Conservation (phyloP, 2,797 vertebrate genomes). For the Falco columbarius region DNA sequence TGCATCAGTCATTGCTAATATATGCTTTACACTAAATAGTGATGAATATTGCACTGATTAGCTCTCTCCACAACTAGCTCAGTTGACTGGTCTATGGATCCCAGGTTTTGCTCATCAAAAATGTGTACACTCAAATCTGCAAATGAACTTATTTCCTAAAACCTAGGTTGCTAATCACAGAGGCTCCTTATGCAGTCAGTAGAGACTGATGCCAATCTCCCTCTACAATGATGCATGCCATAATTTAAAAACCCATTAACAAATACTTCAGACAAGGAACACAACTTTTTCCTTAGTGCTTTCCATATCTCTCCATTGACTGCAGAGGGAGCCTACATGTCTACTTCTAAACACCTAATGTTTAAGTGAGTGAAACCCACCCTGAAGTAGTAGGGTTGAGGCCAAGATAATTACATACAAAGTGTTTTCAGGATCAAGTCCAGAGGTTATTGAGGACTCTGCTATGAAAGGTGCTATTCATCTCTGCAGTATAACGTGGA, state of each 20-base stretch:
- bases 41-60: neutral
- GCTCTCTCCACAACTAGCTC: neutral
- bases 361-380: slow-evolving; percentile 56
- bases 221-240: neutral
- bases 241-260: neutral
- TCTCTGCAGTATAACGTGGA: slow-evolving; percentile 28
- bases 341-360: slow-evolving; percentile 1
- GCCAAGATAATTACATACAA: slow-evolving; percentile 60
- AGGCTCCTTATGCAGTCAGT: neutral
- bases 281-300: neutral
- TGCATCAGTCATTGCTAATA: neutral
- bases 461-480: slow-evolving; percentile 61
- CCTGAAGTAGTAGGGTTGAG: slow-evolving; percentile 42
- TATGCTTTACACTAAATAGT: neutral
- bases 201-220: neutral
- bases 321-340: slow-evolving; percentile 64
- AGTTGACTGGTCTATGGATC: neutral
- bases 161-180: fast-evolving
- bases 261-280: neutral
- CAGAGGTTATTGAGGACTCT: slow-evolving; percentile 53
- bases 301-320: neutral
- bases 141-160: neutral
- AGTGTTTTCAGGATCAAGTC: slow-evolving; percentile 70
- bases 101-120: neutral
- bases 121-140: neutral